Evolutionary conservation across 2,888 invertebrate species (phyloP).

Genomic region (Catonia carolina): DNA sequence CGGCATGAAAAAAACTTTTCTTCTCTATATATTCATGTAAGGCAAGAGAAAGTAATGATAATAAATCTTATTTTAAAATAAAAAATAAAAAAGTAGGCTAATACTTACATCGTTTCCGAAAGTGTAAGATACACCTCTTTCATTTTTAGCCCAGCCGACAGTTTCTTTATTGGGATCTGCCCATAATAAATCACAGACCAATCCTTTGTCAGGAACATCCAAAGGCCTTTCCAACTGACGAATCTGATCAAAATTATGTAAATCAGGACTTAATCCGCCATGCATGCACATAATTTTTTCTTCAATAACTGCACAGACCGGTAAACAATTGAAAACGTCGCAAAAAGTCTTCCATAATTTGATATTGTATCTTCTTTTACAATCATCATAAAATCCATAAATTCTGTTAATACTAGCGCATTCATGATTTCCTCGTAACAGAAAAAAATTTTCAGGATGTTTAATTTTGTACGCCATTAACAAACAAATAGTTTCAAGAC

Average conservation of each 20-base stretch:
- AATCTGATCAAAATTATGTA: slow-evolving; percentile 52
- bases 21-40: too few relatives aligned
- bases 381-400: slow-evolving; percentile 83
- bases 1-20: too few relatives aligned
- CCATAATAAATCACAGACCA: slow-evolving; percentile 54
- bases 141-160: slow-evolving; percentile 2
- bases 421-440: too few relatives aligned
- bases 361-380: slow-evolving; percentile 51
- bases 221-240: slow-evolving; percentile 51
- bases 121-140: neutral
- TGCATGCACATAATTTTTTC: slow-evolving; percentile 60
- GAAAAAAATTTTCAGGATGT: too few relatives aligned
- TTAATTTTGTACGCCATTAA: slow-evolving; percentile 97
- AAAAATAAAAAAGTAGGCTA: neutral
- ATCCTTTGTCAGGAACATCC: slow-evolving; percentile 49
- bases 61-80: too few relatives aligned
- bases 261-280: slow-evolving; percentile 45
- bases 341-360: slow-evolving; percentile 42
- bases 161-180: slow-evolving; percentile 47
- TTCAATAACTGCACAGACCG: slow-evolving; percentile 56
- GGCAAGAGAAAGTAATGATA: too few relatives aligned
- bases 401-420: too few relatives aligned
- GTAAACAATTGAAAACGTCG: slow-evolving; percentile 48
- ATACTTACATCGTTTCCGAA: neutral
- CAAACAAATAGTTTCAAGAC: slow-evolving; percentile 94